Evolutionary conservation across 2,888 invertebrate species (phyloP), one percentile per base, ranked within the genome.

Genomic region (Acanthoscelides obtectus): DNA sequence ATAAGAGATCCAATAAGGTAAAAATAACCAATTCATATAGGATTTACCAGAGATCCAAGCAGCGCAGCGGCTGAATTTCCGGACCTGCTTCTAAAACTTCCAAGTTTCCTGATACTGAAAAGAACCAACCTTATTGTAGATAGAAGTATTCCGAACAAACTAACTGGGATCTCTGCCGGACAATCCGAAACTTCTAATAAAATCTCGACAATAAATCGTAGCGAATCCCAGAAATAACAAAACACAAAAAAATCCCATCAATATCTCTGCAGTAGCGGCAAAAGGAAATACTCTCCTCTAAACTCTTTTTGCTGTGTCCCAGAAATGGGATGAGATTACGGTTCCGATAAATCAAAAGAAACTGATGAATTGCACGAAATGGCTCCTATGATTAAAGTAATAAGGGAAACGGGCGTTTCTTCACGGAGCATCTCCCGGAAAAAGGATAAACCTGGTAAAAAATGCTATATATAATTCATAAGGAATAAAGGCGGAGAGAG

Each of bases 371-470:
- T 82, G 84, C 81, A 81, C 84, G 84, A 85, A 86, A 86, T 85
- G 85, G 84, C 81, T 83, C 82, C 83, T 83, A 85, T 86, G 85
- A 85, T 86, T 86, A 85, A 84, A 85, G 85, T 84, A 85, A 86
- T 86, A 85, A 85, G 81, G 82, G 80, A 83, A 82, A 82, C 83
- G 82, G 81, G 81, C 81, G 80, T 81, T 80, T 81, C 80, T 81
- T 80, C 77, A 22, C 68, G 69, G 66, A 5, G 45, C 3, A 25
- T 69, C 45, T 45, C 45, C 8, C 25, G 25, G 45, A 12, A 80
- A 82, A 82, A 81, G 80, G 81, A 82, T 81, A 82, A 82, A 83
- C 81, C 82, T 81, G 45, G 79, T 81, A 82, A 84, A 83, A 84
- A 83, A 83, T 83, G 81, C 79, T 80, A 84, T 84, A 84, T 83